Conservation (phyloP, 1,140 invertebrate species). For the Thaumatotibia leucotreta region DNA sequence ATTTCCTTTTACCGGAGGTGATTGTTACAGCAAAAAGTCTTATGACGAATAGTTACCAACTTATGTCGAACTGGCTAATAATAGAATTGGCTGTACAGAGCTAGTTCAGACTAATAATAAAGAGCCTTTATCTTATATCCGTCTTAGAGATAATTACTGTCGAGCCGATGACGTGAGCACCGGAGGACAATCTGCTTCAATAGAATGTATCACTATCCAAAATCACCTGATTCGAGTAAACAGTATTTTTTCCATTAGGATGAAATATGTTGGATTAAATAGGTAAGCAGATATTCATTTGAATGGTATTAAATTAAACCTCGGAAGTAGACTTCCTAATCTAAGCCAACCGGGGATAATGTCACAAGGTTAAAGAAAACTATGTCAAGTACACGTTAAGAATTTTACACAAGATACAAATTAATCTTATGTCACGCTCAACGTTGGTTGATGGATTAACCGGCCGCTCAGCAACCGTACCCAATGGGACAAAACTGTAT, state of each 20-base stretch:
- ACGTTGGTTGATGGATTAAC: not conserved
- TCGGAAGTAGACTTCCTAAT: constrained; percentile 28
- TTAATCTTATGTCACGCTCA: constrained; percentile 12
- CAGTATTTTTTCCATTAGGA: not conserved
- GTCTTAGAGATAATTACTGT: not conserved
- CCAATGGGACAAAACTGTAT: not conserved
- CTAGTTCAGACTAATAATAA: not conserved
- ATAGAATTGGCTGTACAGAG: not conserved
- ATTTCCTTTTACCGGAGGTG: constrained; percentile 5
- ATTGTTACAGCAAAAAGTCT: constrained; percentile 4
- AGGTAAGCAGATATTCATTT: constrained; percentile 20
- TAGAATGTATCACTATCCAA: not conserved
- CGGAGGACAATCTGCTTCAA: not conserved
- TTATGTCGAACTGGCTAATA: not conserved
- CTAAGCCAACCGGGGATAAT: constrained; percentile 31
- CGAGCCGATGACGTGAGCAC: not conserved
- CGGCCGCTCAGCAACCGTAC: not conserved
- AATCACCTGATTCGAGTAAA: not conserved
- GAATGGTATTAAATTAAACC: constrained; percentile 16
- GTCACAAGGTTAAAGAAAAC: constrained; percentile 37
- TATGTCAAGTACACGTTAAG: constrained; percentile 42
- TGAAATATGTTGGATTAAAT: not conserved
- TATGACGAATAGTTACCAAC: not conserved
- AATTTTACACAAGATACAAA: constrained; percentile 24
- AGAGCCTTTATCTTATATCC: not conserved